Conservation (phyloP, 2,888 invertebrate species). For the Tipula confusa region DNA sequence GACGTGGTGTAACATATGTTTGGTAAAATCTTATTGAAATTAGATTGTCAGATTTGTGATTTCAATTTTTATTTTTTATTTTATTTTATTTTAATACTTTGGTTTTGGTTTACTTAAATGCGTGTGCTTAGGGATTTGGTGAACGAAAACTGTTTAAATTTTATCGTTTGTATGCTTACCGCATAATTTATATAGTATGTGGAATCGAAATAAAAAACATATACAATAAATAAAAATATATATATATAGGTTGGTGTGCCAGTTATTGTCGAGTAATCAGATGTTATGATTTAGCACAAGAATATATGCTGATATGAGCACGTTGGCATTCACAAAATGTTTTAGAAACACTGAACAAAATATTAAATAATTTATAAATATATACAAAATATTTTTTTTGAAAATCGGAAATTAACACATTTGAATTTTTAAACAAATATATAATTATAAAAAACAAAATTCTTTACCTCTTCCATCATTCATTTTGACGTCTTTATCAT, state of each 20-base stretch:
- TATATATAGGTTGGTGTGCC: neutral
- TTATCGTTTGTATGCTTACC: neutral
- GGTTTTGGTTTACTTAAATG: too few species aligned
- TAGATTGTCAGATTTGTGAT: neutral
- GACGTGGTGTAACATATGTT: neutral
- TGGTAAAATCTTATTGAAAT: neutral
- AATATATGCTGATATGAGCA: too few species aligned
- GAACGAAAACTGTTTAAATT: neutral
- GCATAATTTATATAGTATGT: neutral
- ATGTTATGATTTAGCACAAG: neutral
- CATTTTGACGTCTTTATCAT: neutral
- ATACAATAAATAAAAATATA: too few species aligned
- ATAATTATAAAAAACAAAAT: neutral
- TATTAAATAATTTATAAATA: too few species aligned
- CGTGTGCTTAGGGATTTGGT: neutral
- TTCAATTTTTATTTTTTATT: neutral
- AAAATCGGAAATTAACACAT: neutral
- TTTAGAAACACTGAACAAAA: too few species aligned
- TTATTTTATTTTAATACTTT: neutral
- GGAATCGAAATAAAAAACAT: too few species aligned
- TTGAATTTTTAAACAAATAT: neutral
- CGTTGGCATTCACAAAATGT: too few species aligned
- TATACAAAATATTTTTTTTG: too few species aligned
- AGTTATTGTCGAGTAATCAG: neutral
- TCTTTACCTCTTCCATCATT: neutral